These are phyloP conservation scores for Scatophagus argus DNA, from an alignment of 2,113 vertebrate genomes.

Conservation along the genomic window DNA sequence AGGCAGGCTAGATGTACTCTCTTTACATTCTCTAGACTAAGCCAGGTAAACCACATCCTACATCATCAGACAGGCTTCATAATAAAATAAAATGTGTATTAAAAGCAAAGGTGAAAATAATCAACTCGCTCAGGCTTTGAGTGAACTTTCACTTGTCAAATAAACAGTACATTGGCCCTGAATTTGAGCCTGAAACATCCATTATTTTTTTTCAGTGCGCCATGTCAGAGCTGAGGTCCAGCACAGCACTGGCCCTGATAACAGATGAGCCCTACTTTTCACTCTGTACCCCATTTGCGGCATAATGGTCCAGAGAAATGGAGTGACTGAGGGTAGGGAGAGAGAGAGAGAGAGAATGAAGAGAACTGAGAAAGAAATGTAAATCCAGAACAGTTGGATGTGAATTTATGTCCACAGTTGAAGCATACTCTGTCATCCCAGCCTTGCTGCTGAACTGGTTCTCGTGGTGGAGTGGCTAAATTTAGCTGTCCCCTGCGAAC, in stretches of 20 bases:
- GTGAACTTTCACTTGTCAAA: conserved; percentile 7
- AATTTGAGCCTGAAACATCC: conserved; percentile 16
- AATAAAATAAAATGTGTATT: not conserved
- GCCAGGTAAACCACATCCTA: no score
- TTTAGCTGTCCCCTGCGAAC: conserved; percentile 72
- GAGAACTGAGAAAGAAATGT: conserved; percentile 29
- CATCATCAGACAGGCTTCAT: not conserved
- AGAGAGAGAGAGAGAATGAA: not conserved
- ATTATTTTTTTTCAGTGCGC: conserved; percentile 15
- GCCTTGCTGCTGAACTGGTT: conserved; percentile 70
- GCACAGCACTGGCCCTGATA: conserved; percentile 42
- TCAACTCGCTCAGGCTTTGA: not conserved
- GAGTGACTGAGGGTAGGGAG: conserved; percentile 30
- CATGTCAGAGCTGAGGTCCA: conserved; percentile 21
- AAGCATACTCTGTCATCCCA: conserved; percentile 77
- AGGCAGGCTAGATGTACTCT: not conserved
- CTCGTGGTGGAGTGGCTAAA: conserved; percentile 71
- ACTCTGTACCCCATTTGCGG: conserved; percentile 72
- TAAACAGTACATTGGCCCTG: conserved; percentile 3
- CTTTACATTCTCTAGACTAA: no score
- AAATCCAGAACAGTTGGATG: conserved; percentile 65
- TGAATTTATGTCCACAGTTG: conserved; percentile 68
- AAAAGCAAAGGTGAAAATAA: not conserved
- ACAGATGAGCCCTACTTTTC: conserved; percentile 80
- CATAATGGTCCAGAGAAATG: conserved; percentile 62